A percentile compares a stretch with the other conserved stretches of the same genome.
phyloP scores from a whole-genome alignment of 2,888 invertebrate genomes.

The Trachelus iudaicus region DNA sequence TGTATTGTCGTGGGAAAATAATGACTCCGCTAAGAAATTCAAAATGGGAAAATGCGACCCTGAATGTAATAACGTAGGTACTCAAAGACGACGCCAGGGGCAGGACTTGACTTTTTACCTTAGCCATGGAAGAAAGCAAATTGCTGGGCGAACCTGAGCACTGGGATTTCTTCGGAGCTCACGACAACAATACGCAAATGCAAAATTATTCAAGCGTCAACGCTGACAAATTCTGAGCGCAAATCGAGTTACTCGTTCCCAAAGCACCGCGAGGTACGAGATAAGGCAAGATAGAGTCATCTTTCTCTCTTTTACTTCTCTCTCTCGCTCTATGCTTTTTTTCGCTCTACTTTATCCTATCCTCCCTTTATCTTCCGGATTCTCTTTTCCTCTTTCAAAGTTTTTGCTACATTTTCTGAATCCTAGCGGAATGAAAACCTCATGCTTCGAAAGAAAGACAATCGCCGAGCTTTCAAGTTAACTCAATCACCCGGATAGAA shows the following conservation, averaged over 20 bases:
- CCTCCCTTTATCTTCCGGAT: not conserved
- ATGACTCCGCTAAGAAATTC: constrained; percentile 3
- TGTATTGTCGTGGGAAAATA: not conserved
- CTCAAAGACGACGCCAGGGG: constrained; percentile 7
- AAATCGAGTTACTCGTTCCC: constrained; percentile 32
- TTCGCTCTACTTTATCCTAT: not conserved
- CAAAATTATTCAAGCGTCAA: constrained; percentile 40
- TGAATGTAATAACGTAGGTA: constrained; percentile 12
- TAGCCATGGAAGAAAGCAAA: not conserved
- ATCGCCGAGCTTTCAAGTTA: not conserved
- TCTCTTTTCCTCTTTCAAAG: not conserved
- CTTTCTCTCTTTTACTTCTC: not conserved
- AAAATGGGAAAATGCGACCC: constrained; percentile 7
- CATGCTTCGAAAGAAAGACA: constrained; percentile 1
- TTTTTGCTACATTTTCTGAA: not conserved
- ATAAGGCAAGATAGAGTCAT: constrained; percentile 24
- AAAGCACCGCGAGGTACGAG: not conserved
- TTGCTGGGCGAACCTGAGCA: not conserved
- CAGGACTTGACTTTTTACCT: not conserved
- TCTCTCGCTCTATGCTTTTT: too few species aligned
- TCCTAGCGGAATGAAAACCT: not conserved
- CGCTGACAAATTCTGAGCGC: constrained; percentile 31
- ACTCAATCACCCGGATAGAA: not conserved
- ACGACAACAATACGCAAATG: constrained; percentile 36
- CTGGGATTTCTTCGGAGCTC: not conserved